These are phyloP conservation scores for Sarcophaga caerulescens DNA, from an alignment of 2,888 invertebrate genomes.

Conservation along the genomic window DNA sequence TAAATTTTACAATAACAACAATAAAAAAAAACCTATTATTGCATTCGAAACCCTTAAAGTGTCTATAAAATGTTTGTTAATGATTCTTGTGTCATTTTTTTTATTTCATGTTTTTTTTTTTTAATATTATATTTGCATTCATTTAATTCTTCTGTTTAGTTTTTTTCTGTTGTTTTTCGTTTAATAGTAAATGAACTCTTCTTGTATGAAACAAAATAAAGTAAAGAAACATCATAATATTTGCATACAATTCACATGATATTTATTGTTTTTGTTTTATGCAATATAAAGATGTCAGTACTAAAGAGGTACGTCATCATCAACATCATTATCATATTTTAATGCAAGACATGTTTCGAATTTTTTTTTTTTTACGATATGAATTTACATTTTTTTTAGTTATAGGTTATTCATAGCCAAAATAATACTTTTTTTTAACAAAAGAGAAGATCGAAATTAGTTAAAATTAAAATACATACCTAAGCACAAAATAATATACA, in stretches of 20 bases:
- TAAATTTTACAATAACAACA: constrained; percentile 13
- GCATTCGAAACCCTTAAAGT: constrained; percentile 67
- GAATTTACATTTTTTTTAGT: constrained; percentile 4
- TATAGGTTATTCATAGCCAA: constrained; percentile 16
- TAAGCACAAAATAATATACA: constrained; percentile 1
- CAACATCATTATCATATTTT: constrained; percentile 16
- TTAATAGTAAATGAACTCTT: constrained; percentile 53
- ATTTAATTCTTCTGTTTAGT: not conserved
- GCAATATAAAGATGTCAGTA: constrained; percentile 58
- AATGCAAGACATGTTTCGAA: constrained; percentile 56
- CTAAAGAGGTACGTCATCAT: constrained; percentile 47
- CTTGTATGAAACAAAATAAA: constrained; percentile 24
- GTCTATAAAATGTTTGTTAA: constrained; percentile 60
- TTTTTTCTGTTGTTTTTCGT: constrained; percentile 4
- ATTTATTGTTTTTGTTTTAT: constrained; percentile 16
- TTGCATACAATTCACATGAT: constrained; percentile 57
- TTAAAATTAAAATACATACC: constrained; percentile 3
- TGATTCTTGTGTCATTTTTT: constrained; percentile 60
- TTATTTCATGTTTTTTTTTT: constrained; percentile 36
- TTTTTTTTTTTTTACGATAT: constrained; percentile 6
- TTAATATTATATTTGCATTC: not conserved
- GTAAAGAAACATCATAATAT: constrained; percentile 24
- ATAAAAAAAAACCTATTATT: not conserved
- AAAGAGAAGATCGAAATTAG: not conserved
- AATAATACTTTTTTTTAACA: not conserved